Conservation (phyloP, 2,888 invertebrate species). For the Nemoura dubitans region DNA sequence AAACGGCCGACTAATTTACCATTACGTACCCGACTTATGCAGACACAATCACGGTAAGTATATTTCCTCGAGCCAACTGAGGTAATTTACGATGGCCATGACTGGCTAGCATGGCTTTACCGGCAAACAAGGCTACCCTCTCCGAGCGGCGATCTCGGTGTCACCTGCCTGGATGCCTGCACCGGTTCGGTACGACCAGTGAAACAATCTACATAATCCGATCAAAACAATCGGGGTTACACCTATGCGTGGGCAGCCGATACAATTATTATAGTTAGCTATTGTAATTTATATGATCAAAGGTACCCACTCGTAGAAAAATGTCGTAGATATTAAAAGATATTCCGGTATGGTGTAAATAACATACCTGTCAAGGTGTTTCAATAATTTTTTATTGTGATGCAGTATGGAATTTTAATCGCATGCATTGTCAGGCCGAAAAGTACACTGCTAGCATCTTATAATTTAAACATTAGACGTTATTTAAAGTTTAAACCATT, state of each 20-base stretch:
- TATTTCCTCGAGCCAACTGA: background rate
- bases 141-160: background rate
- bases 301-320: background rate
- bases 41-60: too few species aligned
- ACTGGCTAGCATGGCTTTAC: too few species aligned
- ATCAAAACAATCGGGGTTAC: conserved; percentile 17
- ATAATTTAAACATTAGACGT: background rate
- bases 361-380: background rate
- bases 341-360: background rate
- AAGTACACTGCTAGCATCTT: background rate
- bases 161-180: background rate
- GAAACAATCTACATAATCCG: conserved; percentile 29
- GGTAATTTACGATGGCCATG: background rate
- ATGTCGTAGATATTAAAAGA: background rate
- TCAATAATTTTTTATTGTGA: background rate
- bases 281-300: background rate
- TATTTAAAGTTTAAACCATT: too few species aligned
- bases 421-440: background rate
- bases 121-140: too few species aligned
- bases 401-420: background rate
- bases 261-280: conserved; percentile 8
- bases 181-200: background rate
- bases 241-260: conserved; percentile 26
- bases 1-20: too few species aligned
- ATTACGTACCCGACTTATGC: too few species aligned